Base-by-base conservation (phyloP, 2,113 vertebrate species). In the Apodemus speciosus region DNA sequence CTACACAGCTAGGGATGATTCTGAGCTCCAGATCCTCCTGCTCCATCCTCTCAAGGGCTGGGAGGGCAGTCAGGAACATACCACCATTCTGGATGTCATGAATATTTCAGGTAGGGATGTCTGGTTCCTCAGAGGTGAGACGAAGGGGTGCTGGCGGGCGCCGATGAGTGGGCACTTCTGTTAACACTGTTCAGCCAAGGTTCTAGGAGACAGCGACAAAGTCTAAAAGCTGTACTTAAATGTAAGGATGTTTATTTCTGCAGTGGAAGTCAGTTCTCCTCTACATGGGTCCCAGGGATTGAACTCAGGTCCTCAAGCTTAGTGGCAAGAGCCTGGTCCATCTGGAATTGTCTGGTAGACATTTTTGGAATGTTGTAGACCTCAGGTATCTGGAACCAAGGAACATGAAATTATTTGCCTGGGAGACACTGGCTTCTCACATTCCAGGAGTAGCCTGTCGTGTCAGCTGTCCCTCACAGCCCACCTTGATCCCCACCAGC, bases 131-230 rank as follows among this genome's bases (percentile, higher is more conserved):
- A 43, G 56, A 43, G 38, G n/a, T 15, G 13, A 51, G 49, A 1
- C 6, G 14, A 21, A 40, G n/a, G 13, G 23, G 35, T 38, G 13
- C 20, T 1, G 76, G 35, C 53, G 20, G 35, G 10, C 30, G 0
- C 20, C 6, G 2, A 58, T 1, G 16, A 0, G 23, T 21, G 14
- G 2, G 23, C 3, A 2, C 6, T 15, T 40, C 11, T 58, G 53
- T 80, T 80, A 7, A 38, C 21, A 80, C 23, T 27, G n/a, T 60
- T 40, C 53, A 16, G 79, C 56, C n/a, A 81, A 9, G 4, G 4
- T 32, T 75, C 72, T 15, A 27, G 72, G 72, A 75, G 38, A 75
- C n/a, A 30, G 23, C 0, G n/a, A 43, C 6, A 14, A 62, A 8
- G 9, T 9, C 21, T 25, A 60, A 60, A 27, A 14, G 35, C 6